Base-by-base conservation (phyloP, 2,797 vertebrate species). In the Manis pentadactyla region DNA sequence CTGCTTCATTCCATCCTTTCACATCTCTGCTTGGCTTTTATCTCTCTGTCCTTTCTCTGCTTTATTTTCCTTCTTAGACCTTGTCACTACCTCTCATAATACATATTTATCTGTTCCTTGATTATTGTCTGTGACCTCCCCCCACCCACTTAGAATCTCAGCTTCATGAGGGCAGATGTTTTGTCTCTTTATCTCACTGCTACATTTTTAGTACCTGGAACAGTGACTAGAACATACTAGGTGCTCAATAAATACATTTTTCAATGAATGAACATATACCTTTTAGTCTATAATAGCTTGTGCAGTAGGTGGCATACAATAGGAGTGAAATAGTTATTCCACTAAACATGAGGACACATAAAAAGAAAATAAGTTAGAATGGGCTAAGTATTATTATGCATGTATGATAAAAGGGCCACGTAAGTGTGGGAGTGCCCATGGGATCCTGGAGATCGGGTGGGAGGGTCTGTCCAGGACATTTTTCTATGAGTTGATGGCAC, bases 351-450 rank as follows among this genome's bases (percentile, higher is more conserved):
- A n/a, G 18, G 87, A 25, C 42, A 17, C 5, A 0, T 29, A 10
- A 29, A 21, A 0, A 25, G 73, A 49, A 39, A 39, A 4, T 7
- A 25, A 2, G 23, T n/a, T 15, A 9, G 34, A 51, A 29, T 0
- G 18, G n/a, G 31, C 10, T 9, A 8, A 27, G 6, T 1, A 0
- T 11, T 7, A 3, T 12, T 3, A 1, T 6, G 3, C 73, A 7
- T 1, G 21, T 13, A 13, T 29, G 61, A 27, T 3, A 11, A 7
- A 10, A 4, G 25, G 21, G 57, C 13, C 63, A 0, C 1, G 2
- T 18, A 31, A 37, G 11, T 29, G 21, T 25, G 14, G 10, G 34
- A 7, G 25, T 4, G 9, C 17, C 46, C 7, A 0, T 0, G 7
- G 17, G n/a, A 1, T 4, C 7, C 17, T 7, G 0, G 8, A 4